A percentile compares a stretch with the other conserved stretches of the same genome.
Evolutionary conservation across 2,113 vertebrate species (phyloP).

Genomic region (Psammodynastes pulverulentus): DNA sequence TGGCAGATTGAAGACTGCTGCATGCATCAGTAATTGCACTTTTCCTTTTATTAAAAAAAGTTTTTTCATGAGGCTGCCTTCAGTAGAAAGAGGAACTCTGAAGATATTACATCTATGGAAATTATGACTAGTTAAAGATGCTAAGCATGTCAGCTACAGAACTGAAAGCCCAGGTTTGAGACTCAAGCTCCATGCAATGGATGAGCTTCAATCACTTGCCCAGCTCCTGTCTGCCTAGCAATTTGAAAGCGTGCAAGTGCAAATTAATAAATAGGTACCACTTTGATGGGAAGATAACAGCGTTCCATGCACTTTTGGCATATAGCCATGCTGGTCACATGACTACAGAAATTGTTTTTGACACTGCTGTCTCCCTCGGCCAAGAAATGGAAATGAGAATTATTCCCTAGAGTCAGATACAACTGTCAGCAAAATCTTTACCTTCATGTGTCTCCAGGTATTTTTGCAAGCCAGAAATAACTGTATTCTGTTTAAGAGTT

Average conservation of each 20-base stretch:
- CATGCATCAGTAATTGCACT: background rate
- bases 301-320: background rate
- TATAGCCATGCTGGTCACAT: background rate
- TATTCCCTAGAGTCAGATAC: background rate
- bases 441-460: background rate
- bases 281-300: background rate
- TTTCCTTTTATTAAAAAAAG: background rate
- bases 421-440: background rate
- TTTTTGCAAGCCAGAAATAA: background rate
- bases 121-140: background rate
- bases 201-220: background rate
- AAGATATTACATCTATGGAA: background rate
- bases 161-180: background rate
- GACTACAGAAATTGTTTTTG: background rate
- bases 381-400: background rate
- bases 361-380: background rate
- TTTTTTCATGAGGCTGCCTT: background rate
- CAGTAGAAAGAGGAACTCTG: background rate
- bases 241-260: background rate
- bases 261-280: background rate
- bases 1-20: background rate
- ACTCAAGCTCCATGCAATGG: background rate
- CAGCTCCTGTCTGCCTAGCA: background rate
- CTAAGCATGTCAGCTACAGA: background rate
- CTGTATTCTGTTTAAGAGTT: background rate